phyloP scores from a whole-genome alignment of 2,888 invertebrate species.

The Gastracanthus pulcherrimus region DNA sequence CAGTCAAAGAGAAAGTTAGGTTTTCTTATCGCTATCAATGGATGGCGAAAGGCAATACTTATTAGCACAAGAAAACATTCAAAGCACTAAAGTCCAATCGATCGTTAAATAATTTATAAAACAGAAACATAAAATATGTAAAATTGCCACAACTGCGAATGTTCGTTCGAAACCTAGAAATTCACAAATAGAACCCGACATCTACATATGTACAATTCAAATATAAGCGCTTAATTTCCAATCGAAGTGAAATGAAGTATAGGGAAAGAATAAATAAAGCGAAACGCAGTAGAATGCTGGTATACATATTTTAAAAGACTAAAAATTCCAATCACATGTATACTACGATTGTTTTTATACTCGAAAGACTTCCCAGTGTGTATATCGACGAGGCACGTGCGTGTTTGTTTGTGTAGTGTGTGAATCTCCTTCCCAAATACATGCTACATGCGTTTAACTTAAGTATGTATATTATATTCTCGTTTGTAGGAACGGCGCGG shows the following conservation, averaged over 20 bases:
- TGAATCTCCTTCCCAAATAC: too few species aligned
- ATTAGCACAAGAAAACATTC: too few species aligned
- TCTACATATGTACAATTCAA: constrained; percentile 1
- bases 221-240: not conserved
- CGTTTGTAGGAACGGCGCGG: too few species aligned
- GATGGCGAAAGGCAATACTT: too few species aligned
- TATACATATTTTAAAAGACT: constrained; percentile 7
- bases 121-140: not conserved
- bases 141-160: constrained; percentile 39
- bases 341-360: constrained; percentile 14
- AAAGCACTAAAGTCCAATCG: constrained; percentile 19
- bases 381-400: constrained; percentile 47
- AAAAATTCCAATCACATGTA: constrained; percentile 40
- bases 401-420: constrained; percentile 35
- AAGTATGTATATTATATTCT: too few species aligned
- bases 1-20: constrained; percentile 7
- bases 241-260: too few species aligned
- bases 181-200: constrained; percentile 26
- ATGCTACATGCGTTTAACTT: too few species aligned
- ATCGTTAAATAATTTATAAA: not conserved
- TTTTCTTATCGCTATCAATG: too few species aligned
- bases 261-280: constrained; percentile 34
- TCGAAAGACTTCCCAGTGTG: constrained; percentile 39
- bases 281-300: not conserved
- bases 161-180: not conserved